Conservation (phyloP, 2,888 invertebrate genomes). For the Eurytoma adleriae region DNA sequence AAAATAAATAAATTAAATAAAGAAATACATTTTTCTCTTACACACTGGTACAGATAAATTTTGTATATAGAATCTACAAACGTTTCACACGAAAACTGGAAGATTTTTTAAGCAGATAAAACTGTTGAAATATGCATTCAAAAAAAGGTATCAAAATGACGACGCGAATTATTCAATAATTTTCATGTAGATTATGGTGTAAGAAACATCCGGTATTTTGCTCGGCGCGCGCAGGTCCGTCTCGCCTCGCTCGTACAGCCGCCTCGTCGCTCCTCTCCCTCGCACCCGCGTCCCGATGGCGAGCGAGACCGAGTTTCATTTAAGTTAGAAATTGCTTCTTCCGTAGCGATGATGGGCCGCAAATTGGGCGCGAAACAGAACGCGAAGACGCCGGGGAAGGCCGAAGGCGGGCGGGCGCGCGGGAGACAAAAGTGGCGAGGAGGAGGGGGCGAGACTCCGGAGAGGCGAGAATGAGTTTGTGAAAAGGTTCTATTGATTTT, state of each 20-base stretch:
- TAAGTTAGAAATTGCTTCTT: conserved; percentile 77
- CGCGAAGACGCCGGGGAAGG: conserved; percentile 58
- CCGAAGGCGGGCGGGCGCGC: neutral
- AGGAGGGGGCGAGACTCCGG: conserved; percentile 33
- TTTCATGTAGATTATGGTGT: conserved; percentile 26
- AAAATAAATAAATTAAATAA: too few species aligned
- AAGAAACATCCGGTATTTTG: conserved; percentile 38
- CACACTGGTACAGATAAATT: too few species aligned
- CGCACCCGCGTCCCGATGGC: conserved; percentile 59
- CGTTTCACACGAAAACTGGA: too few species aligned
- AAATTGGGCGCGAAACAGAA: conserved; percentile 76
- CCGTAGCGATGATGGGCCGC: conserved; percentile 76
- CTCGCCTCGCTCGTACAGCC: neutral
- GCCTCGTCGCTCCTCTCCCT: neutral
- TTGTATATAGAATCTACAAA: too few species aligned
- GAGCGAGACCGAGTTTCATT: conserved; percentile 72
- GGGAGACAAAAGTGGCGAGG: conserved; percentile 54
- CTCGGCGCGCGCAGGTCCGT: neutral
- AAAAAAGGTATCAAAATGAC: neutral
- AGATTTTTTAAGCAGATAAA: too few species aligned
- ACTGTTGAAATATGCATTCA: too few species aligned
- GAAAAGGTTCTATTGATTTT: conserved; percentile 63
- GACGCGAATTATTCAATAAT: conserved; percentile 30
- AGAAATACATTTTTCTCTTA: too few species aligned
- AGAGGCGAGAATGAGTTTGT: conserved; percentile 59